Evolutionary conservation across 2,113 vertebrate genomes (phyloP), one percentile per base, ranked within the genome.

Genomic region (Pollimyrus isidori): DNA sequence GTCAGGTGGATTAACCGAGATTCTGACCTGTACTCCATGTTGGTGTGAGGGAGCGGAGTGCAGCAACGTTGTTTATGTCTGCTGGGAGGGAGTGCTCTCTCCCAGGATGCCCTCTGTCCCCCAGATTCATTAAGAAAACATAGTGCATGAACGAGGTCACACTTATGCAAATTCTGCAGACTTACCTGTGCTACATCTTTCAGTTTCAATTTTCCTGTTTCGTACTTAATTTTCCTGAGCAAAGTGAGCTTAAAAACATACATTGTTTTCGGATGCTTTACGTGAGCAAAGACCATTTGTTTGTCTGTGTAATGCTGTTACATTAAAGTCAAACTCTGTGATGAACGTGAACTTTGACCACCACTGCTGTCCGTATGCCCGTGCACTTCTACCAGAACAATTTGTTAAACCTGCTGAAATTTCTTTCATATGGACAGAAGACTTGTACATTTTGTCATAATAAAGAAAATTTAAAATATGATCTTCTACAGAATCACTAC

Each of bases 381-480:
- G 35, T 94, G 96, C 93, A 86, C 88, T 95, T 92, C 94, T 95
- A 94, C 94, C 92, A 93, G 94, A 95, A 94, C 95, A 94, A 93
- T 92, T 96, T 96, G 95, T 94, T 96, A 96, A 95, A 95, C 91
- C 93, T 96, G 92, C 92, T 96, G 96, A 96, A 95, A 94, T 95
- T 96, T 96, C 95, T 96, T 96, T 96, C 95, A 92, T 95, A 95
- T 96, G 93, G 96, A 95, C 95, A 96, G 94, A 96, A 94, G 93
- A 95, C 95, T 95, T 96, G 95, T 96, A 95, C 95, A 94, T 95
- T 87, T 91, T 96, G 95, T 96, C 95, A 96, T 96, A 96, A 96
- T 96, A 95, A 96, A 96, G 93, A 93, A 62, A 87, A 56, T 89
- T 89, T 84, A 58, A 89, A 89, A 89, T 23, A 35, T 84, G 82